Percentiles rank a stretch among this genome's conserved stretches.
These are phyloP conservation scores for Merops nubicus DNA, from an alignment of 2,113 vertebrate genomes.

Conservation along the genomic window DNA sequence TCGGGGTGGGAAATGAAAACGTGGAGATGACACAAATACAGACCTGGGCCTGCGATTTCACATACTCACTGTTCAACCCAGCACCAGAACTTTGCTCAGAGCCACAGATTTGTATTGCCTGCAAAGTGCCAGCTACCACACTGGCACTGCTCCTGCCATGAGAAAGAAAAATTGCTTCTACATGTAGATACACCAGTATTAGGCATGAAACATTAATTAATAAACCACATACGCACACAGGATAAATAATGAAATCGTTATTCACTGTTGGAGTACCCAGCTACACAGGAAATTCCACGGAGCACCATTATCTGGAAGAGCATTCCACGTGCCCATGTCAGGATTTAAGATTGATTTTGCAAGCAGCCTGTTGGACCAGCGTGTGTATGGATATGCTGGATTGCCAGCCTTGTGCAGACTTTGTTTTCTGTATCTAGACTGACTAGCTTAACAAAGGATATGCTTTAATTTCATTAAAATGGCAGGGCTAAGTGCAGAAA, in stretches of 20 bases:
- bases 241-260: neutral
- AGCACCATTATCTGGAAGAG: neutral
- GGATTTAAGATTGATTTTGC: neutral
- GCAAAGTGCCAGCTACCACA: neutral
- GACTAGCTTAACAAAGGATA: neutral
- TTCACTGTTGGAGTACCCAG: neutral
- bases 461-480: neutral
- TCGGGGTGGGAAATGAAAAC: neutral
- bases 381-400: neutral
- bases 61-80: neutral
- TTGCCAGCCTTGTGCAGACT: neutral
- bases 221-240: neutral
- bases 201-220: neutral
- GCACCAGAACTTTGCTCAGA: neutral
- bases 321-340: neutral
- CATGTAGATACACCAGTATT: neutral
- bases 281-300: neutral
- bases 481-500: neutral
- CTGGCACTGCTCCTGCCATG: neutral
- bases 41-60: neutral
- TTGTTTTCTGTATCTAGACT: neutral
- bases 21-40: neutral
- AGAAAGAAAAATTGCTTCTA: neutral
- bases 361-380: neutral
- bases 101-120: neutral